phyloP scores from a whole-genome alignment of 23 tunicate species.

The Aplidium turbinatum region DNA sequence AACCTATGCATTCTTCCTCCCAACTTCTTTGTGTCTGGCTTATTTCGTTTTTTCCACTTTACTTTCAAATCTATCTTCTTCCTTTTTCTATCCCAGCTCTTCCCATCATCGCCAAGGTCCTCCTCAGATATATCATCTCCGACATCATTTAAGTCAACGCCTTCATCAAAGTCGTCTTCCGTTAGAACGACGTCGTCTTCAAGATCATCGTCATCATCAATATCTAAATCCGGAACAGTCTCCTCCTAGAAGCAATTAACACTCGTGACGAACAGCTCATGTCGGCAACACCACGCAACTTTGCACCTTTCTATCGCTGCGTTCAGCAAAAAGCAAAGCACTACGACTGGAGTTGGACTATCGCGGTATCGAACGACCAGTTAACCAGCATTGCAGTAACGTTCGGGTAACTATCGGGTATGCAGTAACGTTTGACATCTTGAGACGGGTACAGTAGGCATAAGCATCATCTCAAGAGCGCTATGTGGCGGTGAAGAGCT shows the following conservation, averaged over 20 bases:
- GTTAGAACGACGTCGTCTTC: conserved; percentile 33
- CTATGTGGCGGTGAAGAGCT: no score
- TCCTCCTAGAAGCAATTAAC: neutral
- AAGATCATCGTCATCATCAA: conserved; percentile 22
- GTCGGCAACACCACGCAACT: neutral
- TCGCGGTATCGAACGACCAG: no score
- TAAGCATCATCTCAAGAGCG: no score
- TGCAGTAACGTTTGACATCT: no score
- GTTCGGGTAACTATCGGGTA: no score
- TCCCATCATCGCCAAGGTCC: conserved; percentile 4
- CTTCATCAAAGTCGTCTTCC: conserved; percentile 45
- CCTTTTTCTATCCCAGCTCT: conserved; percentile 7
- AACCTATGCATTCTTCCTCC: conserved; percentile 60
- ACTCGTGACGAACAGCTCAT: neutral
- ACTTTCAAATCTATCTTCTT: conserved; percentile 35
- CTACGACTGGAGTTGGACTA: no score
- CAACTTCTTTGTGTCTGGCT: conserved; percentile 29
- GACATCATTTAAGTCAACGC: conserved; percentile 20
- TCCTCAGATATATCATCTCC: conserved; percentile 35
- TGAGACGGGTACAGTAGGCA: no score
- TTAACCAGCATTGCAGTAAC: no score
- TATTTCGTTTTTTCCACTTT: conserved; percentile 23
- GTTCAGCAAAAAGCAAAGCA: no score
- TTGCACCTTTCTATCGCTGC: no score
- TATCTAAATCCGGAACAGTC: neutral